phyloP scores from a whole-genome alignment of 2,113 vertebrate species.

The Oenanthe melanoleuca region DNA sequence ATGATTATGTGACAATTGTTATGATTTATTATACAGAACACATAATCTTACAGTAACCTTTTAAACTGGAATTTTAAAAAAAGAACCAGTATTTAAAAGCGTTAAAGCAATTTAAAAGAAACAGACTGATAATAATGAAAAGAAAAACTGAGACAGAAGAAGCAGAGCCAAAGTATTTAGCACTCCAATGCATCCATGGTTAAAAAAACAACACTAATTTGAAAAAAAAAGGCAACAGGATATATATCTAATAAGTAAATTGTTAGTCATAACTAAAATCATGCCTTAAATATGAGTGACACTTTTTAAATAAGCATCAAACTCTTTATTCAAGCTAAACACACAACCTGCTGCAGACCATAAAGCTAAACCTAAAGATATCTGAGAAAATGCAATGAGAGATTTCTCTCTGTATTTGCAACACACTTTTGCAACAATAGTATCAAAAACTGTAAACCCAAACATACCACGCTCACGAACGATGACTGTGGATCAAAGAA shows the following conservation, averaged over 20 bases:
- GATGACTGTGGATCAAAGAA: conserved; percentile 89
- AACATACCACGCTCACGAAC: conserved; percentile 97
- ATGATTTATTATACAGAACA: conserved; percentile 33
- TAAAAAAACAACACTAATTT: conserved; percentile 13
- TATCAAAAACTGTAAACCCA: conserved; percentile 70
- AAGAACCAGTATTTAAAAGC: conserved; percentile 43
- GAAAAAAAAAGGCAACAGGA: conserved; percentile 9
- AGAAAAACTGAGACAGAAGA: conserved; percentile 57
- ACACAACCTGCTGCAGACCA: conserved; percentile 70
- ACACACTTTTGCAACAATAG: conserved; percentile 55
- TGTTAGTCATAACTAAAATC: conserved; percentile 60
- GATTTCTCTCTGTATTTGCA: conserved; percentile 63
- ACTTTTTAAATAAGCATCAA: conserved; percentile 65
- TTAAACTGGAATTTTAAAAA: conserved; percentile 29
- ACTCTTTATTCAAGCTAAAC: conserved; percentile 62
- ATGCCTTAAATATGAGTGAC: conserved; percentile 69
- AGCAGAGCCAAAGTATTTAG: conserved; percentile 64
- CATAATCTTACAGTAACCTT: conserved; percentile 32
- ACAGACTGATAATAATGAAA: conserved; percentile 44
- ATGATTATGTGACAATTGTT: conserved; percentile 56
- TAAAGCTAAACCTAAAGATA: conserved; percentile 60
- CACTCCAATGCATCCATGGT: conserved; percentile 57
- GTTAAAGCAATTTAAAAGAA: conserved; percentile 57
- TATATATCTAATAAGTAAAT: conserved; percentile 57
- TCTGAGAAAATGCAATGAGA: conserved; percentile 60